Base-by-base conservation (phyloP, 1,140 invertebrate species). In the Aphis gossypii region DNA sequence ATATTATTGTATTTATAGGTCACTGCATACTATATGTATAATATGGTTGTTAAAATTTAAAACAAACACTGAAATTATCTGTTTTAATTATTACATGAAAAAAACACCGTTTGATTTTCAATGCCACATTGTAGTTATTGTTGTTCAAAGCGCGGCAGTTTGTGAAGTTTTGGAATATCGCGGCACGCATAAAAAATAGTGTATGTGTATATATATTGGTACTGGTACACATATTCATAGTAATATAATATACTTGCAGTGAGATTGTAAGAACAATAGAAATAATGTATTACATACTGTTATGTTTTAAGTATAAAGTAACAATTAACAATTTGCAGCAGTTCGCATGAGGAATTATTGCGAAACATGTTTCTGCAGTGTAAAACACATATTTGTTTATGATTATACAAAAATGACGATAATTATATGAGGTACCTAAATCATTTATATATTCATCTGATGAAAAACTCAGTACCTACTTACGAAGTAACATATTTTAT, bases 91-190 rank as follows among this genome's bases (percentile, higher is more conserved):
- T n/a, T 38, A 68, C 20, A 82, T 21, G 6, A 38, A 82, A 82
- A 82, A 76, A 82, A 82, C n/a, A 83, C 76, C 76, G 76, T 83
- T 83, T 38, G 35, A 83, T 38, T 38, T 83, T 83, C 76, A 83
- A 83, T 83, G 76, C 35, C 76, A 8, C 35, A 23, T 38, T 48
- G 25, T 23, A 54, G 54, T 60, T 60, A 11, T 60, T 51, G 48
- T 76, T 18, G 60, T 76, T 76, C 60, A 18, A 14, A n/a, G n/a
- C 18, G n/a, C 60, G 30, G n/a, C 1, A 18, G 1, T 18, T 76
- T 76, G 60, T n/a, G 30, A 23, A n/a, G n/a, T 76, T 76, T 76
- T 14, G 14, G n/a, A 76, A 76, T 51, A 51, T 30, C 4, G 60
- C 38, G 38, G 5, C 60, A 14, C 30, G 30, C 60, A n/a, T 76